These are phyloP conservation scores for Pelvicachromis taeniatus DNA, from an alignment of 2,113 vertebrate species.

Conservation along the genomic window DNA sequence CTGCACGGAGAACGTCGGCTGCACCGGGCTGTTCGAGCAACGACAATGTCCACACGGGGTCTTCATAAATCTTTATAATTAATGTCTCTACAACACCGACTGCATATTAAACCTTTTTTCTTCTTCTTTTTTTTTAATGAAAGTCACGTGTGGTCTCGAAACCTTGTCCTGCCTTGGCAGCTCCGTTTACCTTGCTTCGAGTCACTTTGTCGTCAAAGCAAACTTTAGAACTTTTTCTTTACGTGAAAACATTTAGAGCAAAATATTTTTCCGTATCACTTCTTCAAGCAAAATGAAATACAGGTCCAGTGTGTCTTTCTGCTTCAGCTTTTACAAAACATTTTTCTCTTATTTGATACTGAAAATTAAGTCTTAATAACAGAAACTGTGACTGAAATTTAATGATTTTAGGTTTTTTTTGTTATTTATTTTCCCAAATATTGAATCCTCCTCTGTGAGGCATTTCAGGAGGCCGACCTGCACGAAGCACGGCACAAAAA, in stretches of 20 bases:
- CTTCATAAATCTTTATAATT: background rate
- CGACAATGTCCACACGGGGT: background rate
- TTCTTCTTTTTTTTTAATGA: background rate
- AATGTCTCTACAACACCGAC: background rate
- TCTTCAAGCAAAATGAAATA: background rate
- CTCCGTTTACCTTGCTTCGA: background rate
- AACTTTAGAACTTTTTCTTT: background rate
- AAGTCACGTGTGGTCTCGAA: background rate
- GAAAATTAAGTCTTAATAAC: background rate
- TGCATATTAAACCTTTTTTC: background rate
- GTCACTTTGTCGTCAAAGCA: fast-evolving
- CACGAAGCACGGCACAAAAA: background rate
- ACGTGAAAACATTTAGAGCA: background rate
- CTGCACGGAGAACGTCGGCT: background rate
- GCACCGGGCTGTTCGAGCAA: background rate
- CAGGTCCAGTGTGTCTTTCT: background rate
- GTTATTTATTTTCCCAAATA: background rate
- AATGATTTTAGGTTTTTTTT: background rate
- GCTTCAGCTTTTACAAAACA: background rate
- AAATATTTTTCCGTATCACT: background rate
- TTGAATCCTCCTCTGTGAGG: background rate
- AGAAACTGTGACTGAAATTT: background rate
- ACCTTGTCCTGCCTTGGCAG: background rate
- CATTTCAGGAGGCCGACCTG: background rate
- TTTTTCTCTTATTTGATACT: background rate